Base-by-base conservation (phyloP, 2,797 vertebrate species). In the Gadopsis bispinosus region DNA sequence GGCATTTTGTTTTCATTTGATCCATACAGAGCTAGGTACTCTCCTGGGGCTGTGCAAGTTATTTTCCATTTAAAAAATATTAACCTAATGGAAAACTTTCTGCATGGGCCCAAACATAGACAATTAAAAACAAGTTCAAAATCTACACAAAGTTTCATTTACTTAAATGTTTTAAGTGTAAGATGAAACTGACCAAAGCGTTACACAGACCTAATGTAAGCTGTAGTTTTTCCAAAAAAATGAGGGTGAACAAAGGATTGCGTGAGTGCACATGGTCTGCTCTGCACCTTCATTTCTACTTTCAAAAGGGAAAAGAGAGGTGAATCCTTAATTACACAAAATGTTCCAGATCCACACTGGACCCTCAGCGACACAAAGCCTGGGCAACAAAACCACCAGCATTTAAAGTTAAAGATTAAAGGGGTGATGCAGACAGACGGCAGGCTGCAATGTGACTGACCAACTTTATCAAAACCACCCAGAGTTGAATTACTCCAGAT, bases 381-480 rank as follows among this genome's bases (percentile, higher is more conserved):
- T 29, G 31, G 48, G 35, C 73, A 65, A 54, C 51, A 65, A 65
- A 77, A 70, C 61, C 68, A 62, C 43, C 39, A 69, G 63, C 11
- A 63, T 77, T 72, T 76, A 73, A 58, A 73, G 60, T 79, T 71
- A 53, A 53, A 74, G 69, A 62, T 17, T 51, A 17, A 84, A 69
- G 22, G 45, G 47, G 45, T 78, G 84, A 89, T 45, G 22, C 67
- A 73, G 65, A 85, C 51, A 55, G 73, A 88, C 79, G 82, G 74
- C 83, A 73, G 87, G 60, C 85, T 70, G 61, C 76, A 69, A 33
- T 47, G 22, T 76, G 68, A 62, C 56, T 7, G 63, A 87, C 80
- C 62, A 81, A 64, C 67, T 81, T 80, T 31, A 88, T 84, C 73
- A 71, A 85, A 91, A 76, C 79, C 75, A 75, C 69, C 69, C 74